Evolutionary conservation across 2,888 invertebrate genomes (phyloP), one percentile per base, ranked within the genome.

Genomic region (Creontiades dilutus): DNA sequence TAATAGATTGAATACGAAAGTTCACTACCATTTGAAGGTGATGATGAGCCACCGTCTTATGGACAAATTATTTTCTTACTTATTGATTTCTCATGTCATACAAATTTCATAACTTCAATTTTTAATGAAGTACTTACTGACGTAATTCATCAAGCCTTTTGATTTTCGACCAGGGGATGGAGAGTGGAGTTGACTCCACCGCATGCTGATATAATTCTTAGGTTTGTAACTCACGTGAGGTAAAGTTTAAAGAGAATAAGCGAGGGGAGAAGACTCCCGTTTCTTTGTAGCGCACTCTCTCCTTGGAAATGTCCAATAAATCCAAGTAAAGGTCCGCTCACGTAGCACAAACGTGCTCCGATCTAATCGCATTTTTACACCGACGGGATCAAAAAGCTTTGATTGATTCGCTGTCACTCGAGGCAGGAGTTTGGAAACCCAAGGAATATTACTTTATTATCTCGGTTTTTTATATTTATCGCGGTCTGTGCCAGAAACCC

Each of bases 281-380:
- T 89, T 57, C 89, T 89, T 90, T 86, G 82, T 19, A 68, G 68
- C 68, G 68, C 27, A 23, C 82, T 52, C 19, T 78, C 47, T 86
- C 88, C 75, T 85, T 87, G 90, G 90, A 90, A 90, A 90, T 90
- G 90, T 86, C 89, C 90, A 90, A 91, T 91, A 90, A 91, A 91
- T 91, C 91, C 90, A 48, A 84, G 14, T 76, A 27, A 75, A 57
- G 86, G 86, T 61, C 55, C 75, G 91, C 86, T 91, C 91, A 91
- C 91, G 91, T 91, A 90, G 90, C 75, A 23, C 85, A 85, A 89
- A 91, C 91, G 91, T 91, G 91, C 90, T 57, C 57, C 52, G 91
- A 90, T 91, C 90, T 90, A 90, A 91, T 91, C 91, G 86, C 82
- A 52, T 84, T 90, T 91, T 91, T 86, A 90, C 78, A 27, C 86